Evolutionary conservation across 2,888 invertebrate species (phyloP).

Genomic region (Pelosia muscerda): DNA sequence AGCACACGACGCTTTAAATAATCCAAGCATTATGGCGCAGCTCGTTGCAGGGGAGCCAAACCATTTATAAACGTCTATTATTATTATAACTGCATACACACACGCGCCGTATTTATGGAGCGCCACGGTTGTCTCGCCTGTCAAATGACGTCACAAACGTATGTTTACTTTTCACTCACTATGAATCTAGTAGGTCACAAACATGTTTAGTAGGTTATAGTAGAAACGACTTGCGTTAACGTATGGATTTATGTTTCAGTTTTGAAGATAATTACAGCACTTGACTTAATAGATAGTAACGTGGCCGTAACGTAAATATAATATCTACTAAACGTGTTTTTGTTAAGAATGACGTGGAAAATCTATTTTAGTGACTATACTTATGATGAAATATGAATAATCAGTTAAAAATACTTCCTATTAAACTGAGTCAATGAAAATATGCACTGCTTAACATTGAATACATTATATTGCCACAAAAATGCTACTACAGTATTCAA

Average conservation of each 20-base stretch:
- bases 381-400: too few relatives aligned
- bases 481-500: too few relatives aligned
- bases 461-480: too few relatives aligned
- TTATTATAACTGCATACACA: constrained; percentile 1
- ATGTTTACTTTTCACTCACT: constrained; percentile 20
- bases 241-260: background rate
- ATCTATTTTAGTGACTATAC: background rate
- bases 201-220: constrained; percentile 17
- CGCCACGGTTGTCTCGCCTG: constrained; percentile 14
- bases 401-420: too few relatives aligned
- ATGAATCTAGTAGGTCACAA: constrained; percentile 15
- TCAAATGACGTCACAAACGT: constrained; percentile 20
- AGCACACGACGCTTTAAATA: constrained; percentile 5
- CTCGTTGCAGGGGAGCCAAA: background rate
- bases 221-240: constrained; percentile 7
- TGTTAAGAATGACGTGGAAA: background rate
- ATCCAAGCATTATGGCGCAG: constrained; percentile 10
- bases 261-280: background rate
- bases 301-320: constrained; percentile 4
- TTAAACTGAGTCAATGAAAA: too few relatives aligned
- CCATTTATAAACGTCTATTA: constrained; percentile 17
- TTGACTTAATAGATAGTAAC: background rate
- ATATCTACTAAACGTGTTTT: background rate
- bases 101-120: constrained; percentile 14
- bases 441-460: too few relatives aligned